Evolutionary conservation across 23 tunicate genomes (phyloP), one percentile per base, ranked within the genome.

Genomic region (Trididemnum nubilum): DNA sequence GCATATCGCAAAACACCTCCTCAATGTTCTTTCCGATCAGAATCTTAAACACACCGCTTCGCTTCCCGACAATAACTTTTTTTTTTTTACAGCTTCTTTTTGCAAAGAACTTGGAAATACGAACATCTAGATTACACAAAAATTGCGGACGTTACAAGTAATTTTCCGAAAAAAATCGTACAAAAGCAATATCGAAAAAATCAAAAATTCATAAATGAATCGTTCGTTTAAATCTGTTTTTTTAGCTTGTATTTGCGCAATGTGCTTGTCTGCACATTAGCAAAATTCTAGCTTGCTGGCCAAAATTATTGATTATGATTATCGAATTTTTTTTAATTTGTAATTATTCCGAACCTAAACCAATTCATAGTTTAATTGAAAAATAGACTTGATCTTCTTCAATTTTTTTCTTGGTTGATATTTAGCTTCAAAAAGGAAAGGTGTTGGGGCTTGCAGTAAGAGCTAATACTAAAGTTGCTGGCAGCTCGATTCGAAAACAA

Each of bases 1-100:
- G 7, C 79, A 73, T 73, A 59, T 73, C 79, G 28, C 79, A 73
- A 39, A n/a, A 73, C 25, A 73, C 79, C 30, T 40, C 33, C 18
- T 36, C 59, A 25, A 37, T 39, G 28, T 24, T 24, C 9, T 26
- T 49, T 2, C 59, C 61, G 5, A 40, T 37, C 21, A 24, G 32
- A 24, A 73, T 39, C 28, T 24, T 12, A 73, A 36, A 73, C 32
- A 73, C 79, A 4, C 79, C 79, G 59, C 79, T 73, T 33, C 74
- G 22, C 29, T 61, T 61, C 25, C 67, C 67, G n/a, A 61, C 67
- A 15, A 61, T n/a, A 21, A 61, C 26, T n/a, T 61, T 23, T 4
- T 12, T 23, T n/a, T 61, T 26, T 26, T 61, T 61, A 26, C 67
- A 61, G 29, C 67, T 61, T n/a, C n/a, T 61, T 26, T 61, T 61